Evolutionary conservation across 2,113 vertebrate genomes (phyloP), one percentile per base, ranked within the genome.

Genomic region (Ardeotis arabs): DNA sequence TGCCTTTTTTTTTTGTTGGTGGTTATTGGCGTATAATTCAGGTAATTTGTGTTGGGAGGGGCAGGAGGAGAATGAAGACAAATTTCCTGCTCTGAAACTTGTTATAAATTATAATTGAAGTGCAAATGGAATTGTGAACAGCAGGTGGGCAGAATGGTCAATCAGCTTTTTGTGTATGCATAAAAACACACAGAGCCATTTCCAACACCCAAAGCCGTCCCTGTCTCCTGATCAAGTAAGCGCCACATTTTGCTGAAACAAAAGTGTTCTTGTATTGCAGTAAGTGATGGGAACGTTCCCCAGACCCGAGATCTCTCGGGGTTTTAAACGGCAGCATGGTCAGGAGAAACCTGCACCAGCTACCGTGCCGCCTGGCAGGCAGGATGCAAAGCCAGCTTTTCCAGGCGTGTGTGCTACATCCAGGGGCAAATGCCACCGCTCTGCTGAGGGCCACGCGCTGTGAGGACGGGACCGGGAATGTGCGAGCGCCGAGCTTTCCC

Each of bases 401-500:
- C 1, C 4, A 7, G 37, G 18, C 14, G 0, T 7, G 44, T n/a
- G 8, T 21, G 1, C 47, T 16, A 4, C 31, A 12, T 9, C 23
- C 47, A 9, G 23, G 66, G 12, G 12, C 23, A 52, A 35, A 35
- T 3, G 44, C 17, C 55, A 1, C 29, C 25, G 64, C 79, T 31
- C 10, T 56, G 90, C 60, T 31, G 35, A 28, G 31, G 68, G 52
- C 8, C 62, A 28, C 4, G 2, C 0, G 4, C 35, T 59, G 50
- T 45, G 4, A 4, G 76, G 47, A 37, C 14, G 52, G 66, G 28
- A 4, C 47, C 2, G 7, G 21, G 68, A 27, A 4, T 0, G 1
- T 25, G 59, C 0, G 4, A 23, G 62, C 29, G 4, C 8, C 0
- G 31, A 28, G 69, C 66, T 68, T 19, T 56, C 22, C 41, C 17